Evolutionary conservation across 2,888 invertebrate genomes (phyloP).

Genomic region (Ellobium chinense): DNA sequence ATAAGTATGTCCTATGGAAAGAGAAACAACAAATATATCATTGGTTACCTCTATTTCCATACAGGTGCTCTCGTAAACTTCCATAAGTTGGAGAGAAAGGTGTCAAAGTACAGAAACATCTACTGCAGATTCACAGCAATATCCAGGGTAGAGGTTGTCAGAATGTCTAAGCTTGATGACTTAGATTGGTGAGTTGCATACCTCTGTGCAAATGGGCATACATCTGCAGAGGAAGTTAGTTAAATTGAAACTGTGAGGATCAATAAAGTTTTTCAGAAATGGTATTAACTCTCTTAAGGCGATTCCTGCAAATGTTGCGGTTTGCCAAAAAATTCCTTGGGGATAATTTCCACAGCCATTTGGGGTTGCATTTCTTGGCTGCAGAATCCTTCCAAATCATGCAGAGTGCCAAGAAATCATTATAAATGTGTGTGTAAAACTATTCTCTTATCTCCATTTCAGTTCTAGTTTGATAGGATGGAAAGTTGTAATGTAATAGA

Average conservation of each 20-base stretch:
- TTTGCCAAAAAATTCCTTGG: too few species aligned
- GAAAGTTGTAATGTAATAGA: too few species aligned
- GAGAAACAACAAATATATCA: neutral
- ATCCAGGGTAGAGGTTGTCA: slow-evolving; percentile 1
- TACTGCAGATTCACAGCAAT: slow-evolving; percentile 21
- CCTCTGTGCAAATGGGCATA: neutral
- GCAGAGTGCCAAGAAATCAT: too few species aligned
- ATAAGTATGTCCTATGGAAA: too few species aligned
- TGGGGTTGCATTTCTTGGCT: too few species aligned
- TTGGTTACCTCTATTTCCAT: neutral
- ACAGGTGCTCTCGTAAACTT: slow-evolving; percentile 22
- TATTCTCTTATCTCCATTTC: too few species aligned
- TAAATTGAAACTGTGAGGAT: neutral
- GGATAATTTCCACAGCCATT: too few species aligned
- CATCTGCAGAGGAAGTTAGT: neutral
- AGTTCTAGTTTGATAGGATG: too few species aligned
- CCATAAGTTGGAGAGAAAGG: slow-evolving; percentile 17
- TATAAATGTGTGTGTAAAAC: too few species aligned
- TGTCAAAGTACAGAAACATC: slow-evolving; percentile 14
- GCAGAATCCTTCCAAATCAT: too few species aligned
- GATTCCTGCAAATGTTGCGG: neutral
- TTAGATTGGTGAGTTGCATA: neutral
- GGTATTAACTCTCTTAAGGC: neutral
- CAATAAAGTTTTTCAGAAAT: neutral
- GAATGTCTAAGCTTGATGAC: neutral